Conservation (phyloP, 2,797 vertebrate species). For the Anguilla obscura region DNA sequence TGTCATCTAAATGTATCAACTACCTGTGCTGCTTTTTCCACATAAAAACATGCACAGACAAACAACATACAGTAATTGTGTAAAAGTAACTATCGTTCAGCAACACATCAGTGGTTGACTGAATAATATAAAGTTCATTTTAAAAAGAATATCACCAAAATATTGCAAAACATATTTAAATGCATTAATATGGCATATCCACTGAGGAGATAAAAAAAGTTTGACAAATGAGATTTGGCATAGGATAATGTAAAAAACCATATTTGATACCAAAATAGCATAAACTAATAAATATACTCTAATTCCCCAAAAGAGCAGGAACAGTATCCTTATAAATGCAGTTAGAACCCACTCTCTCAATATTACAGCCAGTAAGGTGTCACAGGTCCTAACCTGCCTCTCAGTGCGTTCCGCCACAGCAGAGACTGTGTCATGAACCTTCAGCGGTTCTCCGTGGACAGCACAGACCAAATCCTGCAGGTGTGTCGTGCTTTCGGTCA, state of each 20-base stretch:
- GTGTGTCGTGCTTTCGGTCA: background rate
- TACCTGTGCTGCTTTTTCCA: background rate
- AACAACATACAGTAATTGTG: background rate
- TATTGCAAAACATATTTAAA: too few relatives aligned
- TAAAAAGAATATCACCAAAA: too few relatives aligned
- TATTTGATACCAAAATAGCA: background rate
- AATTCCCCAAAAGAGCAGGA: background rate
- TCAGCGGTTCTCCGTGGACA: constrained; percentile 11
- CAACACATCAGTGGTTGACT: background rate
- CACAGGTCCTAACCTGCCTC: background rate
- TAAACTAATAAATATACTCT: background rate
- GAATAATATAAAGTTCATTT: too few relatives aligned
- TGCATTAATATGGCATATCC: too few relatives aligned
- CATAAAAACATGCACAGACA: background rate
- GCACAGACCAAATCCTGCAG: background rate
- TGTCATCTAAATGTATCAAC: background rate
- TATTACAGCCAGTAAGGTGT: background rate
- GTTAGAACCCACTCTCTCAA: background rate
- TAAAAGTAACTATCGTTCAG: background rate
- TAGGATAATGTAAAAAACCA: too few relatives aligned
- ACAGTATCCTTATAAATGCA: background rate
- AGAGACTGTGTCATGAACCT: constrained; percentile 19
- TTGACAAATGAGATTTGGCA: too few relatives aligned
- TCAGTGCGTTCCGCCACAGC: background rate
- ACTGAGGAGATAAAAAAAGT: too few relatives aligned